These are phyloP conservation scores for Endotricha flammealis DNA, from an alignment of 2,888 invertebrate species.

Conservation along the genomic window DNA sequence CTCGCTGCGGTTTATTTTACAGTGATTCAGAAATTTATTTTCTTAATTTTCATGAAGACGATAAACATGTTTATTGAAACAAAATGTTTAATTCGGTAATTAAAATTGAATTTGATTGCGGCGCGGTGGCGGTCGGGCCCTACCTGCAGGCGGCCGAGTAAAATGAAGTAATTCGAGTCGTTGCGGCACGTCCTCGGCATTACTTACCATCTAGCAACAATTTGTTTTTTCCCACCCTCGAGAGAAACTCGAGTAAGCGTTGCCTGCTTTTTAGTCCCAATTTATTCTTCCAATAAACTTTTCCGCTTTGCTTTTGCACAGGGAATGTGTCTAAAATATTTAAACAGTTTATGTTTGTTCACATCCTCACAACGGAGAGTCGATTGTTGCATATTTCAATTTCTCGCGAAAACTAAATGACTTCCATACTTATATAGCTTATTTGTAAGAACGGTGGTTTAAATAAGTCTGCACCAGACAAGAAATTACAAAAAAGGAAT, in stretches of 20 bases:
- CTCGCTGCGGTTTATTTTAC: not conserved
- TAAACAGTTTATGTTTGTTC: constrained; percentile 59
- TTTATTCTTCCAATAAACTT: constrained; percentile 71
- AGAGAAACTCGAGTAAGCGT: constrained; percentile 57
- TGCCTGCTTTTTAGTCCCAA: constrained; percentile 68
- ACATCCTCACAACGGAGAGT: constrained; percentile 36
- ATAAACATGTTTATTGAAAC: constrained; percentile 30
- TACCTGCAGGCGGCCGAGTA: constrained; percentile 46
- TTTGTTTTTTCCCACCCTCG: constrained; percentile 64
- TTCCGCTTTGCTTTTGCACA: constrained; percentile 57
- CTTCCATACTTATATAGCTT: constrained; percentile 1
- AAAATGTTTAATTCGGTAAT: constrained; percentile 44
- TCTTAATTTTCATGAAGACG: constrained; percentile 18
- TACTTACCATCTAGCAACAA: constrained; percentile 70
- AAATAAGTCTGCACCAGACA: constrained; percentile 29
- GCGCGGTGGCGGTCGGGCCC: constrained; percentile 22
- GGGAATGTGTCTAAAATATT: constrained; percentile 64
- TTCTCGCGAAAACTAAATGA: constrained; percentile 16
- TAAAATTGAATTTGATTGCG: constrained; percentile 49
- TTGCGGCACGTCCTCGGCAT: constrained; percentile 61
- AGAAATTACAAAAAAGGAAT: constrained; percentile 29
- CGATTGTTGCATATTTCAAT: constrained; percentile 36
- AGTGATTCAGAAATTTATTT: not conserved
- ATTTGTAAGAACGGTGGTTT: constrained; percentile 25
- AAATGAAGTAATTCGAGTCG: constrained; percentile 64